Percentiles rank a stretch among this genome's conserved stretches.
Evolutionary conservation across 2,797 vertebrate genomes (phyloP).

Genomic region (Acanthis flammea): DNA sequence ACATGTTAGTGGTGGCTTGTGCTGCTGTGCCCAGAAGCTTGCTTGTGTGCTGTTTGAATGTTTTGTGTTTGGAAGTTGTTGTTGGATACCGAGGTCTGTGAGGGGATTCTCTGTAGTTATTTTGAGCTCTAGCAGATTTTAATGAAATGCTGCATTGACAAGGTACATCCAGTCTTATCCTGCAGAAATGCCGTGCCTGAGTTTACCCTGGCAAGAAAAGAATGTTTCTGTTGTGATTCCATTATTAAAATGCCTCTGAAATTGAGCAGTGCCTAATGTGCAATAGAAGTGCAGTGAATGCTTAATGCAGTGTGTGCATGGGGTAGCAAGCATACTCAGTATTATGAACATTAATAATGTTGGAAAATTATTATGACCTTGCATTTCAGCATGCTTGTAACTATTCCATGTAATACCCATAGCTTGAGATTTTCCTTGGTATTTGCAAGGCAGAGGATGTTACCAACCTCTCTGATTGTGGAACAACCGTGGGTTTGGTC

Average conservation of each 20-base stretch:
- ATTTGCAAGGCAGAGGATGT: fast-evolving
- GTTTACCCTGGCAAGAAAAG: background rate
- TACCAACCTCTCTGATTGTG: background rate
- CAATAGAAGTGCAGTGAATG: background rate
- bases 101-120: slow-evolving; percentile 52
- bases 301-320: background rate
- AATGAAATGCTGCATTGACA: slow-evolving; percentile 27
- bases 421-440: background rate
- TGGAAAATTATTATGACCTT: background rate
- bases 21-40: background rate
- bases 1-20: background rate
- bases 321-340: background rate
- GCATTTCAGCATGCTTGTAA: background rate
- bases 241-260: background rate
- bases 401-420: background rate
- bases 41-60: background rate
- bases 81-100: background rate
- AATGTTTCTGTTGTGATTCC: background rate
- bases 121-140: slow-evolving; percentile 45
- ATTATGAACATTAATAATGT: background rate
- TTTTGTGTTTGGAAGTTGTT: slow-evolving; percentile 42
- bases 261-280: background rate
- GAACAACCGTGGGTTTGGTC: background rate
- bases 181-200: background rate
- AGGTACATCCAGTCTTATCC: background rate